A percentile compares a stretch with the other conserved stretches of the same genome.
Evolutionary conservation across 2,113 vertebrate genomes (phyloP).

Genomic region (Nibea coibor): DNA sequence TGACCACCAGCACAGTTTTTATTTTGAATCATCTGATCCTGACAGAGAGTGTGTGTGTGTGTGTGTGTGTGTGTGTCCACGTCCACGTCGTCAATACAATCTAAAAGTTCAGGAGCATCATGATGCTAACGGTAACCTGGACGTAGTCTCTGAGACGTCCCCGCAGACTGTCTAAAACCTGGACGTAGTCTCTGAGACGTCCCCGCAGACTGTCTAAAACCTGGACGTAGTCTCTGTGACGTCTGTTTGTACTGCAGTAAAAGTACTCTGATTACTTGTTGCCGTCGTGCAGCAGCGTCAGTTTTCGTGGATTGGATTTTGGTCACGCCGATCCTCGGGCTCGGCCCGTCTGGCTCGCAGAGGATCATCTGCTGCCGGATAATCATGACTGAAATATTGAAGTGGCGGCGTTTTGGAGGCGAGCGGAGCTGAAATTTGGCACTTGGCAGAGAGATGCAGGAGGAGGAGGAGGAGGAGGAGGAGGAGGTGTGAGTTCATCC

Average conservation of each 20-base stretch:
- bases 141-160: no score
- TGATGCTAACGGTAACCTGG: no score
- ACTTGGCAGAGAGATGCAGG: no score
- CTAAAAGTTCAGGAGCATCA: no score
- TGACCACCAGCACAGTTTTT: slow-evolving; percentile 66
- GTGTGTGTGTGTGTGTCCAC: slow-evolving; percentile 21
- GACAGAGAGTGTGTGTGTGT: slow-evolving; percentile 41
- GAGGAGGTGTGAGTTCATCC: slow-evolving; percentile 59
- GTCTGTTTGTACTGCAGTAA: neutral
- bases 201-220: no score
- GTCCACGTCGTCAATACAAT: no score
- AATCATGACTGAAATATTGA: slow-evolving; percentile 78
- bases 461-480: neutral
- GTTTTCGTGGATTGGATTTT: neutral
- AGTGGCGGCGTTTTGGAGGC: slow-evolving; percentile 55
- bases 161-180: no score
- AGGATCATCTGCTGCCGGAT: slow-evolving; percentile 71
- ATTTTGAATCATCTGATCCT: slow-evolving; percentile 73
- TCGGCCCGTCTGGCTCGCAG: slow-evolving; percentile 46
- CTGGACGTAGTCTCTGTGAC: no score
- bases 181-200: no score
- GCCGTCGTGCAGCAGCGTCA: neutral
- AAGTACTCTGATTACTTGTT: neutral
- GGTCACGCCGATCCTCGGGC: slow-evolving; percentile 30
- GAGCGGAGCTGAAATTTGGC: slow-evolving; percentile 60